Conservation (phyloP, 2,888 invertebrate genomes). For the Xylocampa areola region DNA sequence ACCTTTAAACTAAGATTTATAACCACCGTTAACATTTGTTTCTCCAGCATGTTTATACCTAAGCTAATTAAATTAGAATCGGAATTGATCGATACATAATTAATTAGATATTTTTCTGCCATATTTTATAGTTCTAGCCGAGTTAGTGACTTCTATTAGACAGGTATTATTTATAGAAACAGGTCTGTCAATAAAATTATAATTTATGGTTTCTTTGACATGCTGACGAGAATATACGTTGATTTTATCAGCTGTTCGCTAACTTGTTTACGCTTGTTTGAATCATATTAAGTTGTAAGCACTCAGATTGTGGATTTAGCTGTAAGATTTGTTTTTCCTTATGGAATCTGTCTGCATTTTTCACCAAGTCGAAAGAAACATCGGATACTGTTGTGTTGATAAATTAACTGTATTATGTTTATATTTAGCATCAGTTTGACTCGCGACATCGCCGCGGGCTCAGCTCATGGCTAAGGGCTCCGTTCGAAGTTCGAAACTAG, state of each 20-base stretch:
- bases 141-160: conserved; percentile 30
- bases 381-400: no score
- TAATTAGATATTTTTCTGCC: conserved; percentile 33
- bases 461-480: no score
- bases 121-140: conserved; percentile 32
- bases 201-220: conserved; percentile 52
- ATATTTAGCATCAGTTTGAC: no score
- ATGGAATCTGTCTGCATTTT: no score
- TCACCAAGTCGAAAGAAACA: no score
- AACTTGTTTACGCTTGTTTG: conserved; percentile 11
- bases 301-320: no score
- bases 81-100: conserved; percentile 31
- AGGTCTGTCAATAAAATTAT: conserved; percentile 51
- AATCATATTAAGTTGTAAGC: not conserved
- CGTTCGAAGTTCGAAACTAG: no score
- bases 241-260: conserved; percentile 30
- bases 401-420: no score
- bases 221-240: conserved; percentile 39
- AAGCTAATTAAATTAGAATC: conserved; percentile 42
- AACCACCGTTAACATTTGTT: conserved; percentile 12
- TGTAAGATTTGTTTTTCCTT: no score
- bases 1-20: not conserved
- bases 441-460: no score
- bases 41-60: conserved; percentile 14
- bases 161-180: conserved; percentile 43